phyloP scores from a whole-genome alignment of 37 sponge, comb jelly and placozoan species.

The Agelas oroides region DNA sequence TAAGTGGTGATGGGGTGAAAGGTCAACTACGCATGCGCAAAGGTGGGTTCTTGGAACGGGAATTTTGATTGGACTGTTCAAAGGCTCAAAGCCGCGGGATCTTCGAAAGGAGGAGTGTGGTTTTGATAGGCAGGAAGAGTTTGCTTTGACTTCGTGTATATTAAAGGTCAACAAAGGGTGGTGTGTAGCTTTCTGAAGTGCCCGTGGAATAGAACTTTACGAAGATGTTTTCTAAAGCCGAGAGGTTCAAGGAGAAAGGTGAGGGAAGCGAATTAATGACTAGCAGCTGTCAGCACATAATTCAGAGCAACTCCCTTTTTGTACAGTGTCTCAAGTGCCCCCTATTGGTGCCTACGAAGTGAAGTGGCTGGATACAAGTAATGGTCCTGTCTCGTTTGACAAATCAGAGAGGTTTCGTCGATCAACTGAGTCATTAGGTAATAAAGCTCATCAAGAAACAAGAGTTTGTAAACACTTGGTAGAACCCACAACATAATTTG shows the following conservation, averaged over 20 bases:
- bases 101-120: too few species aligned
- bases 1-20: too few species aligned
- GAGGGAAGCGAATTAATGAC: not conserved
- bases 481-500: too few species aligned
- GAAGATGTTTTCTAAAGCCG: slow-evolving; percentile 57
- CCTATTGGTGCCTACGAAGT: slow-evolving; percentile 40
- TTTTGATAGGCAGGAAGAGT: too few species aligned
- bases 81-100: too few species aligned
- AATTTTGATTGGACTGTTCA: too few species aligned
- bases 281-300: not conserved
- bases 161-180: too few species aligned
- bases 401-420: slow-evolving; percentile 18
- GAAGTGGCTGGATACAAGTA: not conserved
- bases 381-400: slow-evolving; percentile 26
- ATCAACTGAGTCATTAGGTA: not conserved
- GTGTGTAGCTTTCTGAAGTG: not conserved
- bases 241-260: slow-evolving; percentile 56
- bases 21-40: too few species aligned
- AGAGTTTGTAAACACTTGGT: too few species aligned
- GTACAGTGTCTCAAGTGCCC: slow-evolving; percentile 24
- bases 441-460: not conserved
- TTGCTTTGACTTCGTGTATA: too few species aligned
- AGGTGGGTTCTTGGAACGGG: too few species aligned
- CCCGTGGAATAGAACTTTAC: not conserved
- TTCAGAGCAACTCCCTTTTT: not conserved